Conservation (phyloP, 2,888 invertebrate species). For the Bugulina stolonifera region DNA sequence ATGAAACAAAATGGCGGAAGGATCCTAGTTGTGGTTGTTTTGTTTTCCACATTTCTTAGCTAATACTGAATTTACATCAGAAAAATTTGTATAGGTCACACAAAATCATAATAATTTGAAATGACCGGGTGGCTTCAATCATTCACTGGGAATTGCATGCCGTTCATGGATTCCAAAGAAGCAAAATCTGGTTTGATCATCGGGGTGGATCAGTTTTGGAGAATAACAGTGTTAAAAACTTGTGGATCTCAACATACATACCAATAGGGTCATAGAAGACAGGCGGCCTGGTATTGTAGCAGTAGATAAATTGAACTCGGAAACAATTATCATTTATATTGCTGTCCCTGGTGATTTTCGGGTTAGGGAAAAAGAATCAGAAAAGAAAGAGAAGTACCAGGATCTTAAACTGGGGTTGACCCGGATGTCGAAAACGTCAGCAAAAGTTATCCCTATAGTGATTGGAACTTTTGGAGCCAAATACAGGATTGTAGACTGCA, state of each 20-base stretch:
- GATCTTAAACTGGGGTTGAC: neutral
- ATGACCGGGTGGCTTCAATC: neutral
- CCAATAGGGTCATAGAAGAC: neutral
- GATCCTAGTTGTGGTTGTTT: too few species aligned
- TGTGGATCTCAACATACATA: constrained; percentile 13
- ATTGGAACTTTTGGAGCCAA: neutral
- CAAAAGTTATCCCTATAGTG: constrained; percentile 9
- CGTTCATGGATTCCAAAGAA: neutral
- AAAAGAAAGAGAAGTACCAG: constrained; percentile 14
- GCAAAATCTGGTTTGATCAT: neutral
- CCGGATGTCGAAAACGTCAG: neutral
- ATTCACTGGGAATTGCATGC: constrained; percentile 10
- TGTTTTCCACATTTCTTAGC: too few species aligned
- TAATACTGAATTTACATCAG: too few species aligned
- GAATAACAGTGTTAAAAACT: neutral
- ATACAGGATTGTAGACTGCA: neutral
- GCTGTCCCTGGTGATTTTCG: constrained; percentile 14
- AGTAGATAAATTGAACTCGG: neutral
- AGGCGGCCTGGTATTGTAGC: constrained; percentile 5
- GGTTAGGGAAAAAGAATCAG: neutral
- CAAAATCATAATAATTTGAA: too few species aligned
- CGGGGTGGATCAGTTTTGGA: neutral
- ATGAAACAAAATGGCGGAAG: too few species aligned
- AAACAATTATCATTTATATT: constrained; percentile 8
- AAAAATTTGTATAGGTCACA: too few species aligned